Conservation (phyloP, 2,888 invertebrate genomes). For the Orthosia cruda region DNA sequence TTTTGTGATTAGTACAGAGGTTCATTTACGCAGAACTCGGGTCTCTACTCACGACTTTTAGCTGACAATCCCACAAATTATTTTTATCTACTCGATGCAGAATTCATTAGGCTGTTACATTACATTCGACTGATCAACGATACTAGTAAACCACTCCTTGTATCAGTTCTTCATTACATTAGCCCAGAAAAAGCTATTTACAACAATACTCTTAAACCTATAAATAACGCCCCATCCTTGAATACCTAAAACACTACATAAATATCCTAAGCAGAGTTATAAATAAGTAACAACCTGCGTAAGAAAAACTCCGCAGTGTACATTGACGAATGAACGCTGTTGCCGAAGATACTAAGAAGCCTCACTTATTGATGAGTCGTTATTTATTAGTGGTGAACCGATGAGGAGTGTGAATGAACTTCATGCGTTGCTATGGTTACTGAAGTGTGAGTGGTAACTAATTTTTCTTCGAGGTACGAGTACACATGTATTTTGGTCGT, state of each 20-base stretch:
- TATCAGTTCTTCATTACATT: conserved; percentile 29
- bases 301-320: conserved; percentile 58
- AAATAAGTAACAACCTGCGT: conserved; percentile 58
- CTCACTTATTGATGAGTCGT: conserved; percentile 86
- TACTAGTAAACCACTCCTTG: neutral
- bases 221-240: conserved; percentile 36
- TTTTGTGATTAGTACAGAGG: too few species aligned
- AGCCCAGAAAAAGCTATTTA: conserved; percentile 12
- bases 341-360: conserved; percentile 78
- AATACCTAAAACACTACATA: conserved; percentile 50
- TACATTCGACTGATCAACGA: neutral
- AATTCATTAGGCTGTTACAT: neutral
- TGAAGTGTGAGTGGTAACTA: neutral
- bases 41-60: neutral
- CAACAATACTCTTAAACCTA: conserved; percentile 35
- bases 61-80: neutral
- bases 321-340: conserved; percentile 81
- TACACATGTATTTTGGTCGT: too few species aligned
- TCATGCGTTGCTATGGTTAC: conserved; percentile 19
- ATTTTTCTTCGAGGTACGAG: too few species aligned
- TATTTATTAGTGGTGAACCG: conserved; percentile 84
- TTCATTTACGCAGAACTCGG: neutral
- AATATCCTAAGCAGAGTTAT: conserved; percentile 46
- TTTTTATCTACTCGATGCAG: neutral
- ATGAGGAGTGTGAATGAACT: conserved; percentile 75